Base-by-base conservation (phyloP, 1,140 invertebrate species). In the Drosophila lacertosa region DNA sequence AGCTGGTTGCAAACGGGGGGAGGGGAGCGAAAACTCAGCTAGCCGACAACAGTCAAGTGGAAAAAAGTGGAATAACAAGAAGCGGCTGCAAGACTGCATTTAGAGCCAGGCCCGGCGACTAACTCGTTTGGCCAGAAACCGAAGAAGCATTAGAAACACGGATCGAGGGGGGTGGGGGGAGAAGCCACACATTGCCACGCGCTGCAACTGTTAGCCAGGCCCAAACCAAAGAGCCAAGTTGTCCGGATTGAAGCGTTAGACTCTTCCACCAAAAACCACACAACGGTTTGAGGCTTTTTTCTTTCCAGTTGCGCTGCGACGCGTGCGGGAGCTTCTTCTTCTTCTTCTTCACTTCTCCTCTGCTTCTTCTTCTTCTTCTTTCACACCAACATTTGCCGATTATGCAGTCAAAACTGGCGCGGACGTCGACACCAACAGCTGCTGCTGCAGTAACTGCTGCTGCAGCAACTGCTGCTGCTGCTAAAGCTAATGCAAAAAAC, bases 31-130 rank as follows among this genome's bases (percentile, higher is more conserved):
- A 48, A n/a, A n/a, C n/a, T 15, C 48, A 15, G 39, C 54, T 9
- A 26, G 47, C 66, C 22, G 50, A 69, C 66, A 77, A 69, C 66
- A 77, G 74, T 59, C 81, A 86, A 86, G 77, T 88, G 81, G 82
- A 86, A 86, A 88, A 84, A 86, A 86, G 81, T 86, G 81, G 81
- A 86, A 86, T 88, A 86, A 77, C 81, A 82, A 86, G 81, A 86
- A 86, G 80, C 76, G 62, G 48, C 76, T 35, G 44, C 15, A 55
- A 40, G 39, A 54, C 62, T 66, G 32, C 67, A 35, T 51, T 59
- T 20, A 48, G 55, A 42, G 63, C 5, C 33, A n/a, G 66, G 71
- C 53, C 73, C n/a, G n/a, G n/a, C n/a, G n/a, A 51, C 44, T 50
- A 88, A 88, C 83, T 82, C 57, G 82, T 88, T 88, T 89, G 74